Evolutionary conservation across 2,888 invertebrate genomes (phyloP).

Genomic region (Erebia palarica): DNA sequence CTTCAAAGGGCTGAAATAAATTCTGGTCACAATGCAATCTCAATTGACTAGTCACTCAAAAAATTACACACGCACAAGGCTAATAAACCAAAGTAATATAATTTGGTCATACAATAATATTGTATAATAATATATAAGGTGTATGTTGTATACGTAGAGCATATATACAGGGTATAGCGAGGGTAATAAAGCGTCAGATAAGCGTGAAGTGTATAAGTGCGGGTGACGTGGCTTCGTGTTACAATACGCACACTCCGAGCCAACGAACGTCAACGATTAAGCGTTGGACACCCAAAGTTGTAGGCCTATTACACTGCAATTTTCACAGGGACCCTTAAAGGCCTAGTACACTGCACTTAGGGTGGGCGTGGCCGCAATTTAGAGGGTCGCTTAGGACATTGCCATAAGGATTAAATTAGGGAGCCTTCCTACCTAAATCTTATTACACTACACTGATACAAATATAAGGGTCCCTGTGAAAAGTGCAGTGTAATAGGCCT

Average conservation of each 20-base stretch:
- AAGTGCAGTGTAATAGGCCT: too few species aligned
- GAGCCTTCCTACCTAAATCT: too few species aligned
- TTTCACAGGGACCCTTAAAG: too few species aligned
- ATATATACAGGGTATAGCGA: conserved; percentile 59
- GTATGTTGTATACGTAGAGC: conserved; percentile 47
- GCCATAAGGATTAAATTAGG: too few species aligned
- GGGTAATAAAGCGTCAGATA: conserved; percentile 52
- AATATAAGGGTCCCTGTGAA: too few species aligned
- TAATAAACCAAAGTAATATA: conserved; percentile 56
- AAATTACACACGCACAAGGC: neutral
- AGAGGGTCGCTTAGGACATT: too few species aligned
- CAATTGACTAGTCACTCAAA: neutral
- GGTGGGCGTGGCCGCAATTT: too few species aligned
- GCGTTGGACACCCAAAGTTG: neutral
- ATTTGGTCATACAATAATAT: conserved; percentile 52
- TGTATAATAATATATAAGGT: conserved; percentile 42
- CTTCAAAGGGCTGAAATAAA: neutral
- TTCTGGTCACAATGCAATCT: too few species aligned
- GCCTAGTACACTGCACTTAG: too few species aligned
- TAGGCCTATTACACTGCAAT: too few species aligned
- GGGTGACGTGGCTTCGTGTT: conserved; percentile 53
- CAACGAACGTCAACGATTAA: neutral
- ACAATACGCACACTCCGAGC: conserved; percentile 39
- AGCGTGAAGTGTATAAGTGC: conserved; percentile 59
- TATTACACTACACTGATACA: too few species aligned